A percentile compares a stretch with the other conserved stretches of the same genome.
Evolutionary conservation across 2,113 vertebrate species (phyloP).

Genomic region (Hassar affinis): DNA sequence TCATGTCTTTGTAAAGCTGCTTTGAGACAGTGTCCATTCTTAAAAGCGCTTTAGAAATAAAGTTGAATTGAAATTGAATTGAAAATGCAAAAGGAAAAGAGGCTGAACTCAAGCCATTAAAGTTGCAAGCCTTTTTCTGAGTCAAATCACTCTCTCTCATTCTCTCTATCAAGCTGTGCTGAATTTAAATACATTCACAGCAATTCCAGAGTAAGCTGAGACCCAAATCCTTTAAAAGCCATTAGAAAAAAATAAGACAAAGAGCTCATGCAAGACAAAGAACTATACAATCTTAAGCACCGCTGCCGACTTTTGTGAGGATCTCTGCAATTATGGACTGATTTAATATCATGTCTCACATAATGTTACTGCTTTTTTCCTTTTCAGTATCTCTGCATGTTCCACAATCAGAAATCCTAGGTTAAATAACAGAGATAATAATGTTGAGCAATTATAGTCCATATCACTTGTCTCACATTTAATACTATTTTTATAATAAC

Average conservation of each 20-base stretch:
- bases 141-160: neutral
- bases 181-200: conserved; percentile 36
- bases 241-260: neutral
- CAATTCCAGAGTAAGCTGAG: conserved; percentile 22
- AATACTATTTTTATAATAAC: conserved; percentile 1
- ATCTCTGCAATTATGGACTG: conserved; percentile 15
- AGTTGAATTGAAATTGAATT: no score
- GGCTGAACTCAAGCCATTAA: neutral
- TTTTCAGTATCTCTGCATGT: neutral
- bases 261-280: neutral
- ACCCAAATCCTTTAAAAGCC: conserved; percentile 24
- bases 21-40: no score
- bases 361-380: no score
- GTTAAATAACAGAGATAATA: neutral
- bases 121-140: neutral
- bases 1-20: no score
- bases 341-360: conserved; percentile 23
- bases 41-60: no score
- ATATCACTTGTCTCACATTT: neutral
- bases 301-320: conserved; percentile 4
- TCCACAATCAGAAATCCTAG: neutral
- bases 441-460: neutral
- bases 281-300: conserved; percentile 16
- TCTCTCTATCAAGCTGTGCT: neutral
- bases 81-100: neutral